Evolutionary conservation across 2,888 invertebrate species (phyloP).

Genomic region (Flexamia atlantica): DNA sequence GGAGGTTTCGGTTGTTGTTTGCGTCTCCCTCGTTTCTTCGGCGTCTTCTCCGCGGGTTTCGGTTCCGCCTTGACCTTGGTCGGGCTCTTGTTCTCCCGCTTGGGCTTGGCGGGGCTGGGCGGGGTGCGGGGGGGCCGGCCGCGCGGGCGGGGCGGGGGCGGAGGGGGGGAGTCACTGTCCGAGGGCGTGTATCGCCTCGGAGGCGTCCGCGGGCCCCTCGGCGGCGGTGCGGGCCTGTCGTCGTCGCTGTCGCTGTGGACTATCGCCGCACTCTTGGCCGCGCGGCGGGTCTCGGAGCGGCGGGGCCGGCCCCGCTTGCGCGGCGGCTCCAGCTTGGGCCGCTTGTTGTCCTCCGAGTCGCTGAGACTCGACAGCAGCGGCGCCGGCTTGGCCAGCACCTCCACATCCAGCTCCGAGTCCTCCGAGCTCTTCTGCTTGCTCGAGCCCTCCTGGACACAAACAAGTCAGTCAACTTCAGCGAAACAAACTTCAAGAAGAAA

Average conservation of each 20-base stretch:
- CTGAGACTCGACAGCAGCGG: conserved; percentile 80
- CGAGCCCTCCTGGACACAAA: conserved; percentile 74
- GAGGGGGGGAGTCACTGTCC: conserved; percentile 62
- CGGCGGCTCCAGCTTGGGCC: conserved; percentile 63
- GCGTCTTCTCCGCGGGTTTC: conserved; percentile 44
- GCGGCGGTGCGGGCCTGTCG: conserved; percentile 70
- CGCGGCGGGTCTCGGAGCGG: conserved; percentile 62
- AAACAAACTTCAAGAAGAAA: no score
- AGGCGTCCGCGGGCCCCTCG: conserved; percentile 69
- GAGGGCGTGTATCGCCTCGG: conserved; percentile 66
- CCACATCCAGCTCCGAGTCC: conserved; percentile 76
- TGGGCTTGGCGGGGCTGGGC: conserved; percentile 54
- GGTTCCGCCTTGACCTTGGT: conserved; percentile 41
- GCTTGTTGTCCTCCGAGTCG: conserved; percentile 76
- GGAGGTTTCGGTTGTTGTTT: conserved; percentile 66
- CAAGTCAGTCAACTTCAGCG: no score
- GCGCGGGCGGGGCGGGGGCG: background rate
- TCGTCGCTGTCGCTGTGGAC: conserved; percentile 73
- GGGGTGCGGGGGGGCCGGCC: conserved; percentile 59
- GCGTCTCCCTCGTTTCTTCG: conserved; percentile 64
- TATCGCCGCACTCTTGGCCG: conserved; percentile 15
- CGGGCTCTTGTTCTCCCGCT: conserved; percentile 45
- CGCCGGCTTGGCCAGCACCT: conserved; percentile 74
- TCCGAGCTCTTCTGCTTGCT: conserved; percentile 75
- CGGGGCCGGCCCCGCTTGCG: conserved; percentile 70